A percentile compares a stretch with the other conserved stretches of the same genome.
Evolutionary conservation across 64 coral and sea anemone species (phyloP).

Genomic region (Pocillopora damicornis): DNA sequence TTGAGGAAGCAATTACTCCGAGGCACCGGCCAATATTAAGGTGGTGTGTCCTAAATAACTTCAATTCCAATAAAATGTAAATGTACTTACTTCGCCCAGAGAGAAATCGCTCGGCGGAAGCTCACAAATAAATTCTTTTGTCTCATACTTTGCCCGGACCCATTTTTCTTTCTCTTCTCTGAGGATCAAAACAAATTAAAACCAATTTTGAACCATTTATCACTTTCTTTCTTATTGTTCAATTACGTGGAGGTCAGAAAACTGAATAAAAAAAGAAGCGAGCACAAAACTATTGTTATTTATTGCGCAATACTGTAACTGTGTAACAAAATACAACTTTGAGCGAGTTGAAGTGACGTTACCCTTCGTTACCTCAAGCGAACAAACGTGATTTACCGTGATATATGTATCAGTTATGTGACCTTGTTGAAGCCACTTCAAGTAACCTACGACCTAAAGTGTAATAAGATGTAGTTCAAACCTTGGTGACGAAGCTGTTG

Average conservation of each 20-base stretch:
- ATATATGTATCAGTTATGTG: not conserved
- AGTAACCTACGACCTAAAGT: not conserved
- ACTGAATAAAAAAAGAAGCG: too few species aligned
- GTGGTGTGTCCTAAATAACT: not conserved
- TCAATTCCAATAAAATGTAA: not conserved
- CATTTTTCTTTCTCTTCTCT: conserved; percentile 97
- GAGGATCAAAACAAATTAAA: not conserved
- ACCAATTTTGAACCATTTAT: too few species aligned
- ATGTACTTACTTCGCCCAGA: conserved; percentile 74
- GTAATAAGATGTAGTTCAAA: not conserved
- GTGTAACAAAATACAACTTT: too few species aligned
- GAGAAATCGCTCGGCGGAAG: conserved; percentile 75
- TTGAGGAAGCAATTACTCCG: too few species aligned
- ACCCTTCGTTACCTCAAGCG: too few species aligned
- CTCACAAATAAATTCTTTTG: conserved; percentile 68
- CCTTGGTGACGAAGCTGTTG: conserved; percentile 57
- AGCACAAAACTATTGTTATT: too few species aligned
- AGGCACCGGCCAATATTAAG: too few species aligned
- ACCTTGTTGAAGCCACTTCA: not conserved
- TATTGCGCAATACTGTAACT: too few species aligned
- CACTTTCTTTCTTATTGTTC: too few species aligned
- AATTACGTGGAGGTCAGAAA: too few species aligned
- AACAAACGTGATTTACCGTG: not conserved
- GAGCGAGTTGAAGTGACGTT: too few species aligned
- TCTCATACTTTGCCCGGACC: conserved; percentile 81